Evolutionary conservation across 2,888 invertebrate species (phyloP).

Genomic region (Cheilosia impressa): DNA sequence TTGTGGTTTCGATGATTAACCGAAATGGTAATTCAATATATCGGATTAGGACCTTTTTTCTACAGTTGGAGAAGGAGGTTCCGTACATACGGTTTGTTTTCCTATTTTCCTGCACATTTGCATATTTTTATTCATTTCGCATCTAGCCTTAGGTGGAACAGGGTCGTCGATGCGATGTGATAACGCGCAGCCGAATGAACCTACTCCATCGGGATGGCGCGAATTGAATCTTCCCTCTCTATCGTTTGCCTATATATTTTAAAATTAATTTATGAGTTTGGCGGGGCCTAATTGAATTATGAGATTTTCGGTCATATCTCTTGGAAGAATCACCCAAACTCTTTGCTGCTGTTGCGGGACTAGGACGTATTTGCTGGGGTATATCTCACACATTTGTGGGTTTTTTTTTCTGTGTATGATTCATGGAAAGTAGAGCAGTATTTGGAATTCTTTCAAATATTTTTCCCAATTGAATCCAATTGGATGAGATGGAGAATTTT

Average conservation of each 20-base stretch:
- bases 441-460: constrained; percentile 1
- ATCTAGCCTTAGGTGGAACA: constrained; percentile 42
- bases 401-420: constrained; percentile 9
- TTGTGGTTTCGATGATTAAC: constrained; percentile 70
- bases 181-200: constrained; percentile 23
- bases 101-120: constrained; percentile 52
- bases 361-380: constrained; percentile 5
- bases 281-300: constrained; percentile 72
- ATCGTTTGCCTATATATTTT: constrained; percentile 27
- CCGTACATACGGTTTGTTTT: constrained; percentile 32
- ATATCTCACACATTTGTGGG: constrained; percentile 30
- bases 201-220: constrained; percentile 1
- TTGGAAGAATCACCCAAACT: constrained; percentile 52
- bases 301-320: constrained; percentile 69
- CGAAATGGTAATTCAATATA: constrained; percentile 67
- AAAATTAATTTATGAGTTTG: constrained; percentile 72
- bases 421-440: constrained; percentile 28
- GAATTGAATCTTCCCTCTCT: constrained; percentile 41
- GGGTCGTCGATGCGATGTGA: constrained; percentile 63
- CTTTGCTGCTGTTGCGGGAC: constrained; percentile 5
- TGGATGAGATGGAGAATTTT: constrained; percentile 11
- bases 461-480: constrained; percentile 31
- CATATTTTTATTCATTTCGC: constrained; percentile 61
- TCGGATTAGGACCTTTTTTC: constrained; percentile 43
- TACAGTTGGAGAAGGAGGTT: neutral